A percentile compares a stretch with the other conserved stretches of the same genome.
Conservation (phyloP, 1,140 invertebrate species). For the Bombus superbus region DNA sequence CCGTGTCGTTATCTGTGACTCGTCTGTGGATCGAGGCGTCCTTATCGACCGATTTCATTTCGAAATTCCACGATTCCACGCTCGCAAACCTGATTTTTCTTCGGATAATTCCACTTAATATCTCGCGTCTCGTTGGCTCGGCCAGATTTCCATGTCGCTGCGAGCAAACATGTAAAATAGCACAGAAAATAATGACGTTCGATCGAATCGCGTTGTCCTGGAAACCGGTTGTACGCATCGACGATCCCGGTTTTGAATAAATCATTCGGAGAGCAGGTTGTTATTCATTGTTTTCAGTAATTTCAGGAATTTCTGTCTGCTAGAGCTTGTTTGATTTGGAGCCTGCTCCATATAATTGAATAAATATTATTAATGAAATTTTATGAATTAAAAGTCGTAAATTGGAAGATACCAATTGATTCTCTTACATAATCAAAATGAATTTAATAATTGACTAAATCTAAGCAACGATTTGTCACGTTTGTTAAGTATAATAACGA, state of each 20-base stretch:
- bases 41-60: constrained; percentile 42
- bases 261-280: constrained; percentile 1
- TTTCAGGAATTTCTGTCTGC: background rate
- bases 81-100: background rate
- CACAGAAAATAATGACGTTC: constrained; percentile 6
- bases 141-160: background rate
- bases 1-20: constrained; percentile 14
- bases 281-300: background rate
- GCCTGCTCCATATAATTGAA: too few species aligned
- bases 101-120: constrained; percentile 30
- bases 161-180: constrained; percentile 8
- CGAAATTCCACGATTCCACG: background rate
- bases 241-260: background rate
- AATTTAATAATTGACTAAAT: too few species aligned
- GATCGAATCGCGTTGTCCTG: background rate
- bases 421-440: too few species aligned
- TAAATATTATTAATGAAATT: background rate
- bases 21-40: background rate
- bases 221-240: background rate
- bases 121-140: background rate
- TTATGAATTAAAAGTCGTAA: background rate
- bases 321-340: background rate
- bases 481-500: too few species aligned
- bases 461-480: too few species aligned
- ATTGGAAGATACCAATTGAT: background rate